These are phyloP conservation scores for Luidia sarsii DNA, from an alignment of 53 echinoderm and acorn worm genomes.

Conservation along the genomic window DNA sequence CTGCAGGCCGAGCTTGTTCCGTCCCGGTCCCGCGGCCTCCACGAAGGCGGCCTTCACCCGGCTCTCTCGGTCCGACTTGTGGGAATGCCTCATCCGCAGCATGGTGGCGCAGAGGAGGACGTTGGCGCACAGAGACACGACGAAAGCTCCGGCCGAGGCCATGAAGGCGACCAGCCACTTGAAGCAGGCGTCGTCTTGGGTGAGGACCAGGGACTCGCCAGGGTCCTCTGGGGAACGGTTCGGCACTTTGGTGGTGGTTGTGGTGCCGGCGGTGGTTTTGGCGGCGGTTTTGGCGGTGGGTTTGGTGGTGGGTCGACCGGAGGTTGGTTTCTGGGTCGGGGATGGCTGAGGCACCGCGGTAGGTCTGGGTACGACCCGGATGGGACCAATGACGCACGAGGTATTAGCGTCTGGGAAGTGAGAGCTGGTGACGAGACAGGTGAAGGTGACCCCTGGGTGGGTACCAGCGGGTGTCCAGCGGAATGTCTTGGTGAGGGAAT, in stretches of 20 bases:
- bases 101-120: neutral
- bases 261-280: no score
- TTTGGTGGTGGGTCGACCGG: neutral
- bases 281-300: no score
- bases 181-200: no score
- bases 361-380: neutral
- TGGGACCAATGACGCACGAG: constrained; percentile 17
- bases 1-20: neutral
- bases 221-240: neutral
- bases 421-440: neutral
- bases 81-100: neutral
- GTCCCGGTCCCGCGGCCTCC: neutral
- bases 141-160: neutral
- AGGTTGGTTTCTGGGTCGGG: neutral
- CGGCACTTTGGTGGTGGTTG: neutral
- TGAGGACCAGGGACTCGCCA: no score
- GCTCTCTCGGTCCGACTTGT: neutral
- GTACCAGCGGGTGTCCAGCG: neutral
- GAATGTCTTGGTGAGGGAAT: neutral
- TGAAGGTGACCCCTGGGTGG: constrained; percentile 1
- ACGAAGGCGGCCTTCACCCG: neutral
- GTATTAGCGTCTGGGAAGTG: neutral
- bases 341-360: neutral
- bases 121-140: neutral
- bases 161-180: neutral